phyloP scores from a whole-genome alignment of 2,113 vertebrate species.

The Laterallus jamaicensis region DNA sequence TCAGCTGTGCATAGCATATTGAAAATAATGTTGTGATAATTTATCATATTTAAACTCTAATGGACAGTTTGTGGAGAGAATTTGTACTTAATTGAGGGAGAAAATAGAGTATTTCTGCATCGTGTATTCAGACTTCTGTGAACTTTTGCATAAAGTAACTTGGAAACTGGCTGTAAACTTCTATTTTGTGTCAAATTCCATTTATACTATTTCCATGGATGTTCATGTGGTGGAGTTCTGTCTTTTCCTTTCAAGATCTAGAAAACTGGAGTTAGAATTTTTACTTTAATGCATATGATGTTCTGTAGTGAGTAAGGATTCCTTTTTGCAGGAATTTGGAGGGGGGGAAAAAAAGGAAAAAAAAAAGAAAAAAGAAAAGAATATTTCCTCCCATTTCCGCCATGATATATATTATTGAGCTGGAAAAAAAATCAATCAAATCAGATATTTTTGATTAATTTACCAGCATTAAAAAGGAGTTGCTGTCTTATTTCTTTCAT shows the following conservation, averaged over 20 bases:
- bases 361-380: neutral
- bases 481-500: neutral
- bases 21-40: neutral
- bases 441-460: neutral
- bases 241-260: neutral
- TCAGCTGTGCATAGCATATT: slow-evolving; percentile 8
- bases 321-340: neutral
- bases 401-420: neutral
- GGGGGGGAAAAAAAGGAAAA: too few relatives aligned
- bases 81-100: neutral
- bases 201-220: neutral
- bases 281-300: neutral
- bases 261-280: neutral
- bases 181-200: neutral
- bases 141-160: neutral
- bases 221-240: neutral
- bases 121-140: neutral
- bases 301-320: neutral
- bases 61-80: neutral
- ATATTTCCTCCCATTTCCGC: neutral
- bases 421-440: neutral
- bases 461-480: neutral
- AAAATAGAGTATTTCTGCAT: neutral
- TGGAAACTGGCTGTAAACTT: neutral
- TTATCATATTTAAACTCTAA: neutral